A percentile compares a stretch with the other conserved stretches of the same genome.
Evolutionary conservation across 2,113 vertebrate genomes (phyloP).

Genomic region (Limanda limanda): DNA sequence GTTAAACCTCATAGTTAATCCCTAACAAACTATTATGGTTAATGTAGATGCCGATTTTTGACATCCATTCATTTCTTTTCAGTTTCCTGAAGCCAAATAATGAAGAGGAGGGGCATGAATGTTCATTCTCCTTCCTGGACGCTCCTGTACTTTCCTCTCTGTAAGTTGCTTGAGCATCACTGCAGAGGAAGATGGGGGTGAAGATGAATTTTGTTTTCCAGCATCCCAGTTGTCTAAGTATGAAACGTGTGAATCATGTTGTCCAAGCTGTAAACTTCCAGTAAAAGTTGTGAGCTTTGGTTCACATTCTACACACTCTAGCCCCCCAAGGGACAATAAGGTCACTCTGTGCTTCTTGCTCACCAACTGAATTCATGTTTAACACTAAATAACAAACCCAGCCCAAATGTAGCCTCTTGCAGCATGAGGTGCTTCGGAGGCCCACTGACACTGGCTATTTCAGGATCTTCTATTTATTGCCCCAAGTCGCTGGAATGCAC

Average conservation of each 20-base stretch:
- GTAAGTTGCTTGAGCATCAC: too few relatives aligned
- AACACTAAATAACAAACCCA: slow-evolving; percentile 17
- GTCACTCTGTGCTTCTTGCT: background rate
- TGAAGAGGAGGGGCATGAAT: background rate
- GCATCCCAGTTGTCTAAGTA: background rate
- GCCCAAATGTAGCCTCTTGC: slow-evolving; percentile 15
- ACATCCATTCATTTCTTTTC: too few relatives aligned
- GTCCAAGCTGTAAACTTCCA: background rate
- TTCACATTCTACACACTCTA: background rate
- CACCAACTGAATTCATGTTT: slow-evolving; percentile 19
- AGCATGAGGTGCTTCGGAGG: slow-evolving; percentile 35
- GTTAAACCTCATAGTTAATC: background rate
- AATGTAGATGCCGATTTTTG: too few relatives aligned
- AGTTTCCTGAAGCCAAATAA: background rate
- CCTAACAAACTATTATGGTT: background rate
- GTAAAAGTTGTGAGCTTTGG: too few relatives aligned
- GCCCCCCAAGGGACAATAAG: background rate
- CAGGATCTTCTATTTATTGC: slow-evolving; percentile 85
- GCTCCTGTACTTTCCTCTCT: background rate
- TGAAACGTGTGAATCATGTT: background rate
- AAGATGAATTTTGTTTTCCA: background rate
- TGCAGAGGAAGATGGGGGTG: too few relatives aligned
- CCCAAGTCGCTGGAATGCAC: slow-evolving; percentile 73
- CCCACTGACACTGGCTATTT: slow-evolving; percentile 77
- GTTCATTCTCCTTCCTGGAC: background rate